Evolutionary conservation across 2,797 vertebrate species (phyloP).

Genomic region (Sebastiscus albofasciatus): DNA sequence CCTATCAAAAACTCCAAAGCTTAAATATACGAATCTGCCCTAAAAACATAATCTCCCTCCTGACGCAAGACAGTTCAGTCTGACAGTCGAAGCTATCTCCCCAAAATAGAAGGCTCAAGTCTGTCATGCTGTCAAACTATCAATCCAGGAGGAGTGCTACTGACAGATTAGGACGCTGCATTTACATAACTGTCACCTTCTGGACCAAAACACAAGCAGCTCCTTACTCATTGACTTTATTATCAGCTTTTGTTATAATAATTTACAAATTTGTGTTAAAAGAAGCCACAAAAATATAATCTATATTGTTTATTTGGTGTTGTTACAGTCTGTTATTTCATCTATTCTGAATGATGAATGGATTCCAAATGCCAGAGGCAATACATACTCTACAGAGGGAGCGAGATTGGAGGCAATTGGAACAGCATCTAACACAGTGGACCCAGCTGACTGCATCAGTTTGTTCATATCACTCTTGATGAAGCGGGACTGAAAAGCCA

Average conservation of each 20-base stretch:
- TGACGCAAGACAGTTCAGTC: conserved; percentile 48
- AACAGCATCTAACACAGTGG: conserved; percentile 50
- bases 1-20: conserved; percentile 1
- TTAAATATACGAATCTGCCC: conserved; percentile 41
- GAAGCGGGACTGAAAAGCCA: conserved; percentile 54
- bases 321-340: conserved; percentile 27
- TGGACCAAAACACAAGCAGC: conserved; percentile 27
- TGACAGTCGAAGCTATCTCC: conserved; percentile 65
- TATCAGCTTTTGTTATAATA: background rate
- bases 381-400: conserved; percentile 57
- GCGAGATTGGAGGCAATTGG: conserved; percentile 51
- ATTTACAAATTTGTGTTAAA: background rate
- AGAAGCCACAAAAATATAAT: background rate
- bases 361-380: conserved; percentile 57
- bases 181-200: conserved; percentile 70
- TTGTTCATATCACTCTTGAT: conserved; percentile 61
- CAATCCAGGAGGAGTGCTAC: conserved; percentile 52
- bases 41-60: conserved; percentile 40
- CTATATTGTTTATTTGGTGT: background rate
- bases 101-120: conserved; percentile 65
- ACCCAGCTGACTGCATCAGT: conserved; percentile 57
- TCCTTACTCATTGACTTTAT: conserved; percentile 14
- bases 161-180: conserved; percentile 69
- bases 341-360: conserved; percentile 53
- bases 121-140: conserved; percentile 72